These are phyloP conservation scores for Andrena praecox DNA, from an alignment of 2,888 invertebrate species.

Conservation along the genomic window DNA sequence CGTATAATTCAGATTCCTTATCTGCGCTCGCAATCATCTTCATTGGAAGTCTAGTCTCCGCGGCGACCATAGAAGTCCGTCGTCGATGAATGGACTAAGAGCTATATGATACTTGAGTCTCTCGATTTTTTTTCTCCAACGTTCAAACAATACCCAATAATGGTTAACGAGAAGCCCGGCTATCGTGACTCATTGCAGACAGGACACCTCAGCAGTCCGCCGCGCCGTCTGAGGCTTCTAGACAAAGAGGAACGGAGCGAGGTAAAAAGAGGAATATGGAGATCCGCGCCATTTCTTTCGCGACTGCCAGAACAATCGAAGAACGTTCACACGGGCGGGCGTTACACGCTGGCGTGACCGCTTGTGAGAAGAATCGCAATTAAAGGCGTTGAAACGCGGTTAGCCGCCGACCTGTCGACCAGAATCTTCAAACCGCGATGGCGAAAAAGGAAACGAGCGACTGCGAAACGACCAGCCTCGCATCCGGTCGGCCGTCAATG, in stretches of 20 bases:
- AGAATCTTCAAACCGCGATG: slow-evolving; percentile 49
- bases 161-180: slow-evolving; percentile 7
- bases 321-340: slow-evolving; percentile 34
- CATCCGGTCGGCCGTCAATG: slow-evolving; percentile 58
- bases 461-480: slow-evolving; percentile 50
- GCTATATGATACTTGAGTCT: too few species aligned
- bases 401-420: slow-evolving; percentile 21
- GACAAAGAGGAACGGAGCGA: not conserved
- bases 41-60: too few species aligned
- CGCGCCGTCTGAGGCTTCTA: not conserved
- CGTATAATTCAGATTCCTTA: too few species aligned
- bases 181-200: not conserved
- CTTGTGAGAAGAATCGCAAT: slow-evolving; percentile 71
- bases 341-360: slow-evolving; percentile 36
- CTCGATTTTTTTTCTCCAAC: not conserved
- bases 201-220: not conserved
- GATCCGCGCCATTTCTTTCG: not conserved
- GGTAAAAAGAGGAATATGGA: slow-evolving; percentile 5
- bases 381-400: slow-evolving; percentile 66
- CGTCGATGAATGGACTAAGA: too few species aligned
- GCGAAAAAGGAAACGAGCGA: slow-evolving; percentile 65
- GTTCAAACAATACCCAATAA: not conserved
- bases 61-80: too few species aligned
- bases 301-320: slow-evolving; percentile 45
- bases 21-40: too few species aligned